A percentile compares a stretch with the other conserved stretches of the same genome.
Conservation (phyloP, 2,797 vertebrate species). For the Hemitrygon akajei region DNA sequence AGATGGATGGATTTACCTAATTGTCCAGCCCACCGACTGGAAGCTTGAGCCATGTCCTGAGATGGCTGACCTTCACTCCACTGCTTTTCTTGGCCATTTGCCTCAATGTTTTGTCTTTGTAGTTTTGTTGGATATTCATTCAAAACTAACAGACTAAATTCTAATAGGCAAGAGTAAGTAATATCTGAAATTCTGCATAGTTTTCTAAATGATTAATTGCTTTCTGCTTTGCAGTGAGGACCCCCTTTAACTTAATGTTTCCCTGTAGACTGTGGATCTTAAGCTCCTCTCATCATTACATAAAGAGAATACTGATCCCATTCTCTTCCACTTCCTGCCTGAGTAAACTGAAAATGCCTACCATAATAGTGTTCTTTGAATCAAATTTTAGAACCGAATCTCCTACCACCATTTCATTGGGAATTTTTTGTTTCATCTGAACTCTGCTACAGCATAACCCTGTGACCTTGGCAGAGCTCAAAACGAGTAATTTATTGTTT, state of each 20-base stretch:
- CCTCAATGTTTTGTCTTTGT: no score
- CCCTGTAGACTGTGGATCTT: not conserved
- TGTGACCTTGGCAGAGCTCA: conserved; percentile 3
- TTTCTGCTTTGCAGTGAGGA: not conserved
- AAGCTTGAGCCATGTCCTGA: no score
- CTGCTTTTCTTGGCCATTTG: no score
- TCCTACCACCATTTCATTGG: conserved; percentile 20
- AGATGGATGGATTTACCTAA: no score
- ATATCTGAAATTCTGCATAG: not conserved
- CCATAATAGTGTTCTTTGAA: conserved; percentile 25
- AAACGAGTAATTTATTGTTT: conserved; percentile 30
- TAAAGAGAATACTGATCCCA: conserved; percentile 12
- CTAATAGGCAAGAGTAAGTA: not conserved
- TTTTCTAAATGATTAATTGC: not conserved
- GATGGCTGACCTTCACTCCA: no score
- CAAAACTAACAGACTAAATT: not conserved
- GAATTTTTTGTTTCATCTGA: conserved; percentile 13
- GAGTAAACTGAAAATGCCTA: not conserved
- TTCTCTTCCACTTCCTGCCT: not conserved
- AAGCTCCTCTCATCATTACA: not conserved
- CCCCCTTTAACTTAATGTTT: not conserved
- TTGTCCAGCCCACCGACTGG: no score
- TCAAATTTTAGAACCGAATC: conserved; percentile 2
- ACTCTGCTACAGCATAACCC: conserved; percentile 7
- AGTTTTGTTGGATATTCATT: no score